Evolutionary conservation across 2,888 invertebrate species (phyloP), one percentile per base, ranked within the genome.

Genomic region (Stenchaetothrips biformis): DNA sequence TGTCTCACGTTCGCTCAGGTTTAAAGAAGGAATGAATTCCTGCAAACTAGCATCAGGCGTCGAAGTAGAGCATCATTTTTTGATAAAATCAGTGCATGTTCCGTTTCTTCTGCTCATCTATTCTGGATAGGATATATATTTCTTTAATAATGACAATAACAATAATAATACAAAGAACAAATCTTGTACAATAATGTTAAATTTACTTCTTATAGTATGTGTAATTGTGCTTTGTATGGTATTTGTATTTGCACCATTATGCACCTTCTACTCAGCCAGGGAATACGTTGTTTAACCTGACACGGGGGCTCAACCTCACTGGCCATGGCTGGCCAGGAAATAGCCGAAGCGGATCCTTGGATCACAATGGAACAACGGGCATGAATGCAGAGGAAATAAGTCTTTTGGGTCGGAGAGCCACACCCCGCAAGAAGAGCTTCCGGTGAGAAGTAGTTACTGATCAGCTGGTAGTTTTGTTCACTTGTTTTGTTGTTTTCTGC

Each of bases 401-500:
- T 74, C 67, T 74, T 25, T 74, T 74, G 67, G 67, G 67, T 74
- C 67, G 67, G 67, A 74, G 67, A 74, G 25, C 67, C 67, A 74
- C 67, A 25, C 25, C 25, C 25, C n/a, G 67, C 25, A 74, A 74
- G 67, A 74, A 74, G 67, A 74, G 67, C 67, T 74, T 74, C 67
- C 67, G 67, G 67, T 74, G 67, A 74, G 67, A 25, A 21, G 47
- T 48, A 37, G 48, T 78, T 78, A 9, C 27, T 78, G 48, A 8
- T 74, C 11, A 25, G 11, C 18, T 53, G 53, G 67, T 67, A 6
- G 9, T 67, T n/a, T 62, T 62, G 9, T 53, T 11, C 53, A 13
- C 13, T 53, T 11, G 13, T 53, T 53, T 53, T 11, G 18, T 53
- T 6, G 78, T 80, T 79, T 81, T 62, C 80, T 80, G n/a, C n/a